A percentile compares a stretch with the other conserved stretches of the same genome.
Evolutionary conservation across 37 sponge, comb jelly and placozoan genomes (phyloP).

Genomic region (Petrosia ficiformis): DNA sequence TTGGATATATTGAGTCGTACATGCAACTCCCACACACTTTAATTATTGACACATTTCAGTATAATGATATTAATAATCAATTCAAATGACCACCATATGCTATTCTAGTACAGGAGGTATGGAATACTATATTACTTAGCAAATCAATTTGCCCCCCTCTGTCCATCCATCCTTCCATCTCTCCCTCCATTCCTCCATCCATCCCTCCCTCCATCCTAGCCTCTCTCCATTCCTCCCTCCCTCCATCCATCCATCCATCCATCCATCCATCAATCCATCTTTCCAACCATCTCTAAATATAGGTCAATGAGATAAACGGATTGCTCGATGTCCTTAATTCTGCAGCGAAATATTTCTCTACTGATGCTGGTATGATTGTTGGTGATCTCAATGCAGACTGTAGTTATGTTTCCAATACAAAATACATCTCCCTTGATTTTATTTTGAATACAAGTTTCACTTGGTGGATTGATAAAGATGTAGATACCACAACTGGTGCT

Average conservation of each 20-base stretch:
- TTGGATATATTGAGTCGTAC: too few relatives aligned
- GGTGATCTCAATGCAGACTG: constrained; percentile 98
- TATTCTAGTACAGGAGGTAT: too few relatives aligned
- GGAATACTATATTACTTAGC: too few relatives aligned
- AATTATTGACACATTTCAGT: constrained; percentile 25
- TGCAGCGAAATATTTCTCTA: constrained; percentile 21
- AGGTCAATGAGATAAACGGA: constrained; percentile 62
- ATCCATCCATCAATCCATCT: too few relatives aligned
- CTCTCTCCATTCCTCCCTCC: too few relatives aligned
- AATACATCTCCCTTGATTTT: constrained; percentile 42
- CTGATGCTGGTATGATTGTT: constrained; percentile 44
- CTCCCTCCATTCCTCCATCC: too few relatives aligned
- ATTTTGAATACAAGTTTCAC: constrained; percentile 61
- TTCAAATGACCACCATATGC: constrained; percentile 72
- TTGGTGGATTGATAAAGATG: constrained; percentile 63
- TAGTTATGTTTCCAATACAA: constrained; percentile 47
- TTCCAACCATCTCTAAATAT: too few relatives aligned
- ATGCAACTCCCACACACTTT: too few relatives aligned
- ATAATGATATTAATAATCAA: constrained; percentile 48
- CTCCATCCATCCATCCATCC: too few relatives aligned
- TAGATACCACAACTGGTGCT: constrained; percentile 77
- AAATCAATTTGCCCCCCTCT: too few relatives aligned
- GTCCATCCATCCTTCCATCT: too few relatives aligned
- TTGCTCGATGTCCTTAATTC: constrained; percentile 63
- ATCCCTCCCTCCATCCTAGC: too few relatives aligned